Conservation (phyloP, 2,797 vertebrate species). For the Tragelaphus eurycerus region DNA sequence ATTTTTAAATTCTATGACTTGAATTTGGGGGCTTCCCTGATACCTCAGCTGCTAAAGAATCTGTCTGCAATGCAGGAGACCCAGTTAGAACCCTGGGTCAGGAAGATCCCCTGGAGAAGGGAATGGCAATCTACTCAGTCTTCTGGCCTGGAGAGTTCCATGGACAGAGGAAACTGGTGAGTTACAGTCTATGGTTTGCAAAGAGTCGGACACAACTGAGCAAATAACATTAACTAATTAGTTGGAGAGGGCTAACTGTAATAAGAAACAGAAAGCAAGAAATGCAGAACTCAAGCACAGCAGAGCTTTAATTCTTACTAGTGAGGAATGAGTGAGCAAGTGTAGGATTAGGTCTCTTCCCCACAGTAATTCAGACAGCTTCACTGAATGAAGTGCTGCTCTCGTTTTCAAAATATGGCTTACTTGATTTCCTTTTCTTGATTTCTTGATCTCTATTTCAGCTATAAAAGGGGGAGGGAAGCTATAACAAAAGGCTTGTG, state of each 20-base stretch:
- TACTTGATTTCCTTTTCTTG: not conserved
- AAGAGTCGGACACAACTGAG: fast-evolving
- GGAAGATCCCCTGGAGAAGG: not conserved
- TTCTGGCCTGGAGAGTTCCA: not conserved
- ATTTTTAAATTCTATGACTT: not conserved
- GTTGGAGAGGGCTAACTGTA: not conserved
- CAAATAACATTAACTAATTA: not conserved
- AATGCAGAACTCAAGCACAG: not conserved
- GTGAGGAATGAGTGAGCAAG: not conserved
- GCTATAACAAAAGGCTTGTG: not conserved
- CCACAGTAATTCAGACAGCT: not conserved
- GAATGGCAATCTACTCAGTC: not conserved
- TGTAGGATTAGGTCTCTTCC: no score
- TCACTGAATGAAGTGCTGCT: no score
- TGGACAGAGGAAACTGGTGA: not conserved
- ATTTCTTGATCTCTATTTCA: not conserved
- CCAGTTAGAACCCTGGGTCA: not conserved
- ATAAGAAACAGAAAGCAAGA: not conserved
- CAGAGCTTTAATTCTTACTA: not conserved
- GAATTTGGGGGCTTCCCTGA: not conserved
- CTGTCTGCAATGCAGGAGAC: not conserved
- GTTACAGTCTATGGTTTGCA: not conserved
- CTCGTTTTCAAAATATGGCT: not conserved
- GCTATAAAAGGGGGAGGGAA: not conserved
- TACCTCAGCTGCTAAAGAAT: not conserved